Evolutionary conservation across 2,113 vertebrate genomes (phyloP), one percentile per base, ranked within the genome.

Genomic region (Sus scrofa): DNA sequence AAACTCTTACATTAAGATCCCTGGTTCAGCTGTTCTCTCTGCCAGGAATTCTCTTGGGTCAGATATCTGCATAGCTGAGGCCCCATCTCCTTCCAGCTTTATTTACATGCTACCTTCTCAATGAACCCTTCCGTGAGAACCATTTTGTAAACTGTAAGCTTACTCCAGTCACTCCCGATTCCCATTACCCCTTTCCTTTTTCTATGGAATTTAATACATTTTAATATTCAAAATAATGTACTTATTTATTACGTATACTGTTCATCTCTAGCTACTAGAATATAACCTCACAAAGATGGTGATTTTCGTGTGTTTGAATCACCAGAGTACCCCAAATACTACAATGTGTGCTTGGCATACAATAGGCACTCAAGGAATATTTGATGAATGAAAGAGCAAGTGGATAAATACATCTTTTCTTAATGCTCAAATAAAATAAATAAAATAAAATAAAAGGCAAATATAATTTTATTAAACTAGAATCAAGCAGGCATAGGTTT

Each of bases 141-240:
- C 26, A 56, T 54, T 81, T 87, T 54, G 6, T n/a, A 84, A 83
- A 30, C 39, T 91, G 19, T 74, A 60, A 79, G 22, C 7, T 60
- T 2, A 37, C 6, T 18, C 83, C 16, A 9, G 32, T 63, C 2
- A 32, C 8, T 32, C 3, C 52, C 82, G 74, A 82, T 77, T 92
- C 30, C 19, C 9, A 52, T 58, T 89, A 71, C 32, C 12, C 24
- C 32, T 77, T 44, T 44, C 4, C 44, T 65, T 82, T 95, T 94
- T 37, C 39, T 89, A 24, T n/a, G 62, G 7, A 62, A 82, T 58
- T 82, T 85, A 77, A 74, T 24, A 79, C 0, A 22, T 54, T 77
- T 82, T 75, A 71, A 63, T 89, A 37, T 86, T 86, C 15, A 81
- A 79, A 79, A 44, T 94, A 82, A 63, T 37, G 89, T 30, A 32